Evolutionary conservation across 2,888 invertebrate genomes (phyloP), one percentile per base, ranked within the genome.

Genomic region (Tenthredo amoena): DNA sequence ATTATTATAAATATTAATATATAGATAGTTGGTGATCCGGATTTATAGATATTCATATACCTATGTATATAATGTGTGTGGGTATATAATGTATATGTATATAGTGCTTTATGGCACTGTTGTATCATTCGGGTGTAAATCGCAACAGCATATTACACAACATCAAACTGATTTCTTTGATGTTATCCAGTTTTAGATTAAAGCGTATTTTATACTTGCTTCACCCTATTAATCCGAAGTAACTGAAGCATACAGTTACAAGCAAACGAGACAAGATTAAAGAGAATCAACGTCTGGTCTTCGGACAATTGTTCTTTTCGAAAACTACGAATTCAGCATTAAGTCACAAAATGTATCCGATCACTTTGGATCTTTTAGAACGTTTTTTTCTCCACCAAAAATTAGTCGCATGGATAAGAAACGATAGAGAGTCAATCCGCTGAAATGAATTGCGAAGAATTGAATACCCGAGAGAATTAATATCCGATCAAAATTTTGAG

Each of bases 1-100:
- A 81, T 81, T 43, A 50, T 50, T 31, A 83, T 31, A 83, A 68
- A 71, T 81, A 81, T 81, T 40, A 81, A 37, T 81, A 81, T 34
- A 81, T 83, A 62, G 47, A 26, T 26, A 26, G 15, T 26, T 62
- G 26, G 43, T 82, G 18, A 47, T 37, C 26, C 50, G 18, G 37
- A 68, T 68, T 81, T 43, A 15, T 43, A 55, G 31, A 34, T 31
- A 65, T 81, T 21, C 26, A 34, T 26, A 50, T 77, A 77, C 15
- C 9, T 77, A 77, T 76, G 74, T 47, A 76, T 47, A 26, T 43
- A 74, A 71, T 26, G 43, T n/a, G 21, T 43, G 5, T 37, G 9
- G n/a, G 71, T 34, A 31, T 72, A 40, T 37, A 40, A 40, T n/a
- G 18, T 68, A 34, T 34, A 34, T 34, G 15, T 68, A 15, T 68